Conservation (phyloP, 2,113 vertebrate genomes). For the Bucco capensis region DNA sequence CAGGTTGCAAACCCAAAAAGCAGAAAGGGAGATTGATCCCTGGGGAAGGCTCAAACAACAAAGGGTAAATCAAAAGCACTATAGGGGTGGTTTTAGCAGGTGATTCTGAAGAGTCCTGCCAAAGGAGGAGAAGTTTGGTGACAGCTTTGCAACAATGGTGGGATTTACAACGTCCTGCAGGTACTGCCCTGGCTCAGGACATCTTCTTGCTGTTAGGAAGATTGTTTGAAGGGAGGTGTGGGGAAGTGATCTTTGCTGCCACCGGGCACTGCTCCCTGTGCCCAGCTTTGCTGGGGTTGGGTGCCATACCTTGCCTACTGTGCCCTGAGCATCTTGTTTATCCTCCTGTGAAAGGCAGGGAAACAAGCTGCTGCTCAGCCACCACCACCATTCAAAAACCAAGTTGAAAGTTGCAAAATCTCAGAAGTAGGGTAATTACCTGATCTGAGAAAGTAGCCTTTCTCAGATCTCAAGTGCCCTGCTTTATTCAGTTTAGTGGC, state of each 20-base stretch:
- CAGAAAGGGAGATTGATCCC: not conserved
- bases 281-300: not conserved
- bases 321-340: not conserved
- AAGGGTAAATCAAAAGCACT: not conserved
- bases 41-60: not conserved
- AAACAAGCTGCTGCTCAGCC: not conserved
- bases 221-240: not conserved
- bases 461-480: not conserved
- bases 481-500: not conserved
- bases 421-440: not conserved
- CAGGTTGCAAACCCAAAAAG: not conserved
- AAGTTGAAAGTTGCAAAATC: not conserved
- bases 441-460: not conserved
- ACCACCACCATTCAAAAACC: not conserved
- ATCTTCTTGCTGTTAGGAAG: not conserved
- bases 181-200: not conserved
- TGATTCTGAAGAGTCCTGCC: not conserved
- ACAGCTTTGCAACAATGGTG: not conserved
- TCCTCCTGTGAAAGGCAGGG: not conserved
- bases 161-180: not conserved
- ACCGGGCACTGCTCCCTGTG: not conserved
- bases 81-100: not conserved
- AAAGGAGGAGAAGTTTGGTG: not conserved
- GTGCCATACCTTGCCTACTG: rapidly evolving
- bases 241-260: not conserved